Evolutionary conservation across 2,888 invertebrate species (phyloP).

Genomic region (Cheilosia variabilis): DNA sequence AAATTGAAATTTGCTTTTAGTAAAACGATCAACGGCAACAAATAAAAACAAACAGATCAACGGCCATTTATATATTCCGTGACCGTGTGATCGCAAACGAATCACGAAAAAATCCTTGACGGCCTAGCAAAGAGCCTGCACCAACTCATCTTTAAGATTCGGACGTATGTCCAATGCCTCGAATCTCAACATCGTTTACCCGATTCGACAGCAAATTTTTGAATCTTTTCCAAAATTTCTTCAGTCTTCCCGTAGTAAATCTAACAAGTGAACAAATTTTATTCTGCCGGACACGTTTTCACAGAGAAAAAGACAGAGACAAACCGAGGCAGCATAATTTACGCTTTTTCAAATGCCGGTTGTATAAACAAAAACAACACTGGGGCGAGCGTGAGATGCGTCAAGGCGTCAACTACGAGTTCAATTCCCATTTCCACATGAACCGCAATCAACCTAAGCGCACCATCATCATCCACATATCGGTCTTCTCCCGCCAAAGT

Average conservation of each 20-base stretch:
- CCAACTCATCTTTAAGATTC: too few relatives aligned
- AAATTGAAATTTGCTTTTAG: too few relatives aligned
- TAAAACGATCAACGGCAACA: too few relatives aligned
- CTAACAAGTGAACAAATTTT: constrained; percentile 1
- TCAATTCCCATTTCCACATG: constrained; percentile 50
- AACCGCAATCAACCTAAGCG: constrained; percentile 4
- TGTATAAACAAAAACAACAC: constrained; percentile 40
- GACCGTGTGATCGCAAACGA: too few relatives aligned
- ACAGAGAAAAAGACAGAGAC: not conserved
- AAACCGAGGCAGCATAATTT: not conserved
- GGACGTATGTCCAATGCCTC: too few relatives aligned
- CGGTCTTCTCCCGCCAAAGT: constrained; percentile 31
- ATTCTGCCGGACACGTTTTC: not conserved
- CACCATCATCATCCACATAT: constrained; percentile 2
- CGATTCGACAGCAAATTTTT: too few relatives aligned
- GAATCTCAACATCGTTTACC: too few relatives aligned
- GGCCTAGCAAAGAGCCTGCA: too few relatives aligned
- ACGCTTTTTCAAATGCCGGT: constrained; percentile 44
- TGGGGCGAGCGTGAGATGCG: not conserved
- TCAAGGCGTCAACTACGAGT: constrained; percentile 5
- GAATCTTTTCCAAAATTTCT: too few relatives aligned
- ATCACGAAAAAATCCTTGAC: too few relatives aligned
- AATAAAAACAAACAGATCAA: too few relatives aligned
- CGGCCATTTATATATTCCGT: too few relatives aligned
- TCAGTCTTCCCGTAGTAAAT: not conserved